phyloP scores from a whole-genome alignment of 1,140 invertebrate genomes.

The Zaprionus gabonicus region DNA sequence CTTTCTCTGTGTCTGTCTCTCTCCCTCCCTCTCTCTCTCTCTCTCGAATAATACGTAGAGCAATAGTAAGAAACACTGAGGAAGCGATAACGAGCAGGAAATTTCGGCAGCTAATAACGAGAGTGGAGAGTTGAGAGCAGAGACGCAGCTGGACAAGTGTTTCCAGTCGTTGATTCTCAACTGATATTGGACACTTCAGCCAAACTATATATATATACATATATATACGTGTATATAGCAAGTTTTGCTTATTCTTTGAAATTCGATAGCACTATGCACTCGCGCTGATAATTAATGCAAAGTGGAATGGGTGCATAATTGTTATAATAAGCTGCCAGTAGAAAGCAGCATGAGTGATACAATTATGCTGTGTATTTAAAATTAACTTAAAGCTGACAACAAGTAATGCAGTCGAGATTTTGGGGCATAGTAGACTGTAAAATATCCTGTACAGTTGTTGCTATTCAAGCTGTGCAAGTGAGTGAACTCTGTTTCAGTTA shows the following conservation, averaged over 20 bases:
- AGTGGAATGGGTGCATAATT: background rate
- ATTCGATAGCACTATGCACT: background rate
- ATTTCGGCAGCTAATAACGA: slow-evolving; percentile 6
- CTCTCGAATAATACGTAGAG: slow-evolving; percentile 19
- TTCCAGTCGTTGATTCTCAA: background rate
- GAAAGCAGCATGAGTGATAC: background rate
- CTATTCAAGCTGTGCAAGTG: background rate
- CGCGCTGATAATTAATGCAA: background rate
- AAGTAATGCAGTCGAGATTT: background rate
- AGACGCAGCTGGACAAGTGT: background rate
- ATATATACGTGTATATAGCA: background rate
- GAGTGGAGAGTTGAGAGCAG: background rate
- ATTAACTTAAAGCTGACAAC: slow-evolving; percentile 15
- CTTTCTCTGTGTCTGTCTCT: too few relatives aligned
- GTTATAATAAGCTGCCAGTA: background rate
- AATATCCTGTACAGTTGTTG: background rate
- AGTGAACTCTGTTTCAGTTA: background rate
- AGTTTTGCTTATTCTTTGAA: background rate
- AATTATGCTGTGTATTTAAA: slow-evolving; percentile 13
- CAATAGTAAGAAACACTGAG: background rate
- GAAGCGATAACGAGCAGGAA: slow-evolving; percentile 28
- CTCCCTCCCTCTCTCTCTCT: too few relatives aligned
- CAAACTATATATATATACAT: background rate
- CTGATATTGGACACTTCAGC: background rate
- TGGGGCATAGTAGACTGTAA: background rate